A percentile compares a stretch with the other conserved stretches of the same genome.
phyloP scores from a whole-genome alignment of 1,140 invertebrate genomes.

The Plodia interpunctella region DNA sequence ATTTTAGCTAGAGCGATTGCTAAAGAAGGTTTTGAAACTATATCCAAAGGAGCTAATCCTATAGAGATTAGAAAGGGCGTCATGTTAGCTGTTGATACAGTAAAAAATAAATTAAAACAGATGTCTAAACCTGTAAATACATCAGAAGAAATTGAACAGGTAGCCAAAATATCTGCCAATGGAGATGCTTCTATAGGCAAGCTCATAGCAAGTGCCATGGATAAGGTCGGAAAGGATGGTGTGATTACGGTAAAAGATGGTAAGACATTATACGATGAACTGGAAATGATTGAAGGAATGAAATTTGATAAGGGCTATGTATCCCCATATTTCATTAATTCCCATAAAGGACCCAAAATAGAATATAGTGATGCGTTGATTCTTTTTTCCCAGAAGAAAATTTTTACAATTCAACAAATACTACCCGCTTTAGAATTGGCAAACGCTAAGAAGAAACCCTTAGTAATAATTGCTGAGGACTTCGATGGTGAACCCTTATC shows the following conservation, averaged over 20 bases:
- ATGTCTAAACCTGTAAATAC: slow-evolving; percentile 93
- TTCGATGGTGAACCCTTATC: slow-evolving; percentile 88
- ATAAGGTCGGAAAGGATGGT: slow-evolving; percentile 93
- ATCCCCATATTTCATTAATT: slow-evolving; percentile 97
- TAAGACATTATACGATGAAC: slow-evolving; percentile 92
- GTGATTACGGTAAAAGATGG: slow-evolving; percentile 98
- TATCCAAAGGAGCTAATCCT: slow-evolving; percentile 95
- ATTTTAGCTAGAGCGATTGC: slow-evolving; percentile 94
- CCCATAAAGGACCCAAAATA: slow-evolving; percentile 91
- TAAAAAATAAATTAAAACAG: slow-evolving; percentile 87
- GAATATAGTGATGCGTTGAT: slow-evolving; percentile 94
- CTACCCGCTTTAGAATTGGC: slow-evolving; percentile 95
- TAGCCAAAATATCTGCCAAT: slow-evolving; percentile 97
- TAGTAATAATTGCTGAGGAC: slow-evolving; percentile 89
- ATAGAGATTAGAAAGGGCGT: slow-evolving; percentile 93
- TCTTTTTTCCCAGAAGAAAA: slow-evolving; percentile 94
- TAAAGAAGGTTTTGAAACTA: slow-evolving; percentile 95
- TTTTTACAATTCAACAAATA: slow-evolving; percentile 91
- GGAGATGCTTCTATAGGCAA: slow-evolving; percentile 91
- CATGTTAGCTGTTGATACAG: slow-evolving; percentile 91
- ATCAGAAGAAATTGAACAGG: slow-evolving; percentile 96
- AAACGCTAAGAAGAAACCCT: slow-evolving; percentile 86
- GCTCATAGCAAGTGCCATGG: slow-evolving; percentile 95
- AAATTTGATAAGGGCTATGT: slow-evolving; percentile 98
- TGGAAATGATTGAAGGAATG: slow-evolving; percentile 96